Evolutionary conservation across 2,113 vertebrate genomes (phyloP), one percentile per base, ranked within the genome.

Genomic region (Dryoscopus gambensis): DNA sequence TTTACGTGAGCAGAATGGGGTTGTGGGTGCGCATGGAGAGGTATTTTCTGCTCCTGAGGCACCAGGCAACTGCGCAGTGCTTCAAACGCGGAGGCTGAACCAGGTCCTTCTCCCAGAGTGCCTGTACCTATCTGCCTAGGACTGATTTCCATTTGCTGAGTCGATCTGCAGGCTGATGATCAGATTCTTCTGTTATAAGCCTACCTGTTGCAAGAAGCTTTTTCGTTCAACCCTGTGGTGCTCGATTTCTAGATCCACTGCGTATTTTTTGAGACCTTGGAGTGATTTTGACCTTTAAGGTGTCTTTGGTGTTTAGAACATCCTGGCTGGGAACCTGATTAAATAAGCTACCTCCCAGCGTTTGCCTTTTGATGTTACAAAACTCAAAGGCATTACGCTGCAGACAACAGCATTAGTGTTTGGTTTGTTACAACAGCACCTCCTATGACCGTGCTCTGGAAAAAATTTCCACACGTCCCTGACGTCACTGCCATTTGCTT

Each of bases 381-480:
- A 93, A 91, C 95, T 87, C 70, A 67, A 84, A 92, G 92, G 95
- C 84, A 44, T 96, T 88, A 90, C 50, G 20, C 89, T 95, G 95
- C 93, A 75, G 93, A 95, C 95, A 92, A 85, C 88, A 90, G 96
- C 76, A 33, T 94, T 97, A 89, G 90, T 97, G 97, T 97, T 97
- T 96, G 90, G 96, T 92, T 97, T 95, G 93, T 96, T 97, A 96
- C 95, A 97, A 96, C 95, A 97, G 95, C 95, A 97, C 97, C 97
- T 97, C 97, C 95, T 95, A 95, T 97, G 97, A 97, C 96, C 42
- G 14, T 92, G 94, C 93, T 91, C 97, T 98, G 98, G 98, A 98
- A 98, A 98, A 98, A 97, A 97, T 98, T 97, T 98, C 98, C 97
- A 98, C 97, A 97, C 92, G 97, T 97, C 93, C 76, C 86, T 98